A percentile compares a stretch with the other conserved stretches of the same genome.
Evolutionary conservation across 1,140 invertebrate genomes (phyloP).

Genomic region (Choristoneura fumiferana): DNA sequence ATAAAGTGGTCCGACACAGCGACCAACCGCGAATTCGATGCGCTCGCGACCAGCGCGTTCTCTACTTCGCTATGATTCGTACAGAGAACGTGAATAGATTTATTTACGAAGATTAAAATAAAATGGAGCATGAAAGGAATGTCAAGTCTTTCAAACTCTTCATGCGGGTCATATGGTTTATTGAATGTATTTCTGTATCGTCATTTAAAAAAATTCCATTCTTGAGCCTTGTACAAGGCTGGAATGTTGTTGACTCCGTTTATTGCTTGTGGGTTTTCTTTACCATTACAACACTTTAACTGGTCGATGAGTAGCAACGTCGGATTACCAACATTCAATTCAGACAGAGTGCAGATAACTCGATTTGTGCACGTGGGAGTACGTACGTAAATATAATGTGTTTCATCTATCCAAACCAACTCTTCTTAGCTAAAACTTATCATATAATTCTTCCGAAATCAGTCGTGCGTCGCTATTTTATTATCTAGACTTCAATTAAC

Average conservation of each 20-base stretch:
- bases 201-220: background rate
- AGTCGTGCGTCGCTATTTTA: background rate
- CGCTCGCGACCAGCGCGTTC: slow-evolving; percentile 16
- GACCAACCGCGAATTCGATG: slow-evolving; percentile 53
- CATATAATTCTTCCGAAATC: background rate
- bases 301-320: no score
- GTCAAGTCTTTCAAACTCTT: slow-evolving; percentile 6
- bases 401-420: no score
- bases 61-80: background rate
- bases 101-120: slow-evolving; percentile 17
- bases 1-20: slow-evolving; percentile 60
- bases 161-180: slow-evolving; percentile 9
- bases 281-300: background rate
- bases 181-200: background rate
- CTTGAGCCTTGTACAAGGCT: background rate
- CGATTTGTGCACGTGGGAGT: no score
- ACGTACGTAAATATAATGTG: no score
- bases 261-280: background rate
- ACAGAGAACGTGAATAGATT: slow-evolving; percentile 7
- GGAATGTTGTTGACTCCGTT: slow-evolving; percentile 10
- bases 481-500: background rate
- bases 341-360: no score
- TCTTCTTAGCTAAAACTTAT: background rate
- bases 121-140: slow-evolving; percentile 14
- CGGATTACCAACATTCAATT: no score